Conservation (phyloP, 2,888 invertebrate species). For the Machimus atricapillus region DNA sequence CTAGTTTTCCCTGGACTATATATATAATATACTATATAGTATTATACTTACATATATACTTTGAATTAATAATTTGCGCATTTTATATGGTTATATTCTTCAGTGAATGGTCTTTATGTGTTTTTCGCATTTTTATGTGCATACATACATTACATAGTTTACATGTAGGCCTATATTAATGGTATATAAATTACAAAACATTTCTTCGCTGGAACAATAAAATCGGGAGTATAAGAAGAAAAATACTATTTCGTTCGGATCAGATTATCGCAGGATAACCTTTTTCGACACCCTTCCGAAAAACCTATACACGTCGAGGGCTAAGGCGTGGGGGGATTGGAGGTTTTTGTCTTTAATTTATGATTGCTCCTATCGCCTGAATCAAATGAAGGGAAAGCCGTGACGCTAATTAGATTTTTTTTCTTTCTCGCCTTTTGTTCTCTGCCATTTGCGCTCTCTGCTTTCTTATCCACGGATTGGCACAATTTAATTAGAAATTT, state of each 20-base stretch:
- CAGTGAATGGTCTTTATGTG: no score
- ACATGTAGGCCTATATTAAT: neutral
- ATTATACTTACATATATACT: no score
- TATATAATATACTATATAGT: no score
- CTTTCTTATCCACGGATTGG: neutral
- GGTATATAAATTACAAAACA: neutral
- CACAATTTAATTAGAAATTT: slow-evolving; percentile 22
- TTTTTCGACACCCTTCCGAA: neutral
- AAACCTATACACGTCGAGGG: neutral
- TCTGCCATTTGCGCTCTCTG: neutral
- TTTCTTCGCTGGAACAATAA: neutral
- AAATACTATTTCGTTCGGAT: neutral
- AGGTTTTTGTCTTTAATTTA: slow-evolving; percentile 22
- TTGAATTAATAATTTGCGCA: no score
- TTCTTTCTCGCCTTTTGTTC: neutral
- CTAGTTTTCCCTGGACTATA: no score
- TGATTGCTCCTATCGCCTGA: slow-evolving; percentile 13
- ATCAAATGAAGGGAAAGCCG: slow-evolving; percentile 16
- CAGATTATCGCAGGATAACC: neutral
- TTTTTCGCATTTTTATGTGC: neutral
- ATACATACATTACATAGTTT: neutral
- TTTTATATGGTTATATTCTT: no score
- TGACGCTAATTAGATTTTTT: slow-evolving; percentile 30
- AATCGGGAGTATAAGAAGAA: neutral
- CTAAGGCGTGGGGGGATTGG: neutral